Percentiles rank a stretch among this genome's conserved stretches.
Conservation (phyloP, 1,140 invertebrate genomes). For the Rhagoletis pomonella region DNA sequence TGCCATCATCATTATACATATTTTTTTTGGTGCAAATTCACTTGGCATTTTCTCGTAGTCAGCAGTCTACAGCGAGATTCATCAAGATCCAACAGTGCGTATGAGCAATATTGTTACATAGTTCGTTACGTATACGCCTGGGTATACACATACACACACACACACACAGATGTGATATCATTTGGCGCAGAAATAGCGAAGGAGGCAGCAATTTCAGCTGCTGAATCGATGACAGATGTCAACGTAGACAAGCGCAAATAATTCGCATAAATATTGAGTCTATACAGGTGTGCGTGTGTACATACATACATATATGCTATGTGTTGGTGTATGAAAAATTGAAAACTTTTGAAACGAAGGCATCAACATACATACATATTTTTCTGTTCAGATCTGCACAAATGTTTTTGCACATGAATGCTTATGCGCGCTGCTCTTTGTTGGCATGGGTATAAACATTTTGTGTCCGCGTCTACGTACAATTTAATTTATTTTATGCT, state of each 20-base stretch:
- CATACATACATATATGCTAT: neutral
- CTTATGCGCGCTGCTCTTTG: too few relatives aligned
- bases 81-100: conserved; percentile 1
- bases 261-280: neutral
- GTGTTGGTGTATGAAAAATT: neutral
- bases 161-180: neutral
- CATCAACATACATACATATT: neutral
- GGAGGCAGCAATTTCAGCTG: neutral
- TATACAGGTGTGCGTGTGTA: neutral
- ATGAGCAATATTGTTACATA: neutral
- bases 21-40: neutral
- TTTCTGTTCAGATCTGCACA: neutral
- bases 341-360: neutral
- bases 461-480: neutral
- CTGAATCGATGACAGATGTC: conserved; percentile 37
- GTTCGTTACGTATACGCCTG: conserved; percentile 26
- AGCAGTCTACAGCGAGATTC: neutral
- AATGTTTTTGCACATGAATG: neutral
- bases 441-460: neutral
- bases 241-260: conserved; percentile 16
- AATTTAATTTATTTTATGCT: conserved; percentile 40
- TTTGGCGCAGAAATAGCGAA: too few relatives aligned
- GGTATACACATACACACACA: neutral
- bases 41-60: conserved; percentile 30
- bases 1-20: neutral